A percentile compares a stretch with the other conserved stretches of the same genome.
These are phyloP conservation scores for Nerophis ophidion DNA, from an alignment of 2,113 vertebrate genomes.

Conservation along the genomic window DNA sequence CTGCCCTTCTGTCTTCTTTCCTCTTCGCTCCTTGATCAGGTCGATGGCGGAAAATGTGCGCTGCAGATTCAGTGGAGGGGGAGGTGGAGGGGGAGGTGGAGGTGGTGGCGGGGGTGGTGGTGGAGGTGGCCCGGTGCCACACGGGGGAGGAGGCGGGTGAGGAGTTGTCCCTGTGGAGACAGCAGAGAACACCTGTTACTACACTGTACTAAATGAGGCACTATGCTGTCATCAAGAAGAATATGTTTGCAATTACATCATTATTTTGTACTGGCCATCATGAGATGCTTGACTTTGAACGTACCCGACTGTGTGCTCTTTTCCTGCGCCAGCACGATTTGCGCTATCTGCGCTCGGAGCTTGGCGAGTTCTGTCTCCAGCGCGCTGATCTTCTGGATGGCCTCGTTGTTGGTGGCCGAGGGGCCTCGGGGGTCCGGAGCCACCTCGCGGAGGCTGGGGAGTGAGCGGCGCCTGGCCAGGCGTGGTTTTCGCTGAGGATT, in stretches of 20 bases:
- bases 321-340: constrained; percentile 89
- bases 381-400: constrained; percentile 87
- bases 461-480: constrained; percentile 55
- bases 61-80: constrained; percentile 47
- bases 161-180: constrained; percentile 39
- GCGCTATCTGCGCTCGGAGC: constrained; percentile 89
- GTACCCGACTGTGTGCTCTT: constrained; percentile 74
- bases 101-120: constrained; percentile 53
- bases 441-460: constrained; percentile 59
- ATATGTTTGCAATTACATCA: constrained; percentile 2
- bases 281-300: neutral
- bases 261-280: neutral
- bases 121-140: constrained; percentile 31
- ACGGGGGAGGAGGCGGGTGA: constrained; percentile 36
- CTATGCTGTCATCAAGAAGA: constrained; percentile 49
- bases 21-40: constrained; percentile 85
- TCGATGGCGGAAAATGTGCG: constrained; percentile 78
- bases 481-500: constrained; percentile 25
- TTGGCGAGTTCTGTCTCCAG: constrained; percentile 89
- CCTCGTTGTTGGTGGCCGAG: constrained; percentile 70
- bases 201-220: neutral
- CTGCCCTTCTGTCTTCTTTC: constrained; percentile 63
- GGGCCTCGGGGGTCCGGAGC: constrained; percentile 49
- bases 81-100: constrained; percentile 64
- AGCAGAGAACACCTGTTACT: constrained; percentile 27